These are phyloP conservation scores for Opisthograptis luteolata DNA, from an alignment of 2,888 invertebrate genomes.

Conservation along the genomic window DNA sequence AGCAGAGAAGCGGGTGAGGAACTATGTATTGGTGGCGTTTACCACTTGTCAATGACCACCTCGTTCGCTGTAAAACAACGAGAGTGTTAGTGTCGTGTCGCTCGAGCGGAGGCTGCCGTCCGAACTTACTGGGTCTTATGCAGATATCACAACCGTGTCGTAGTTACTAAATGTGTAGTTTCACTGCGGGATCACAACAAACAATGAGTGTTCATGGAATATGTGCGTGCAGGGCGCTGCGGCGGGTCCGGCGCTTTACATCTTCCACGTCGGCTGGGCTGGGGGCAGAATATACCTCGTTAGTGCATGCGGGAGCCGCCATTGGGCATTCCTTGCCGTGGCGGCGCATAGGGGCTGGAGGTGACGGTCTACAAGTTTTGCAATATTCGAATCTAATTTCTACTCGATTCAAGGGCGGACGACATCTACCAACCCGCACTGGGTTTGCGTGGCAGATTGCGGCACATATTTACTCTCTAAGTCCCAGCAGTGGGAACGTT, in stretches of 20 bases:
- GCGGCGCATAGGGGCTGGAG: slow-evolving; percentile 34
- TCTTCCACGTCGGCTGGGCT: slow-evolving; percentile 79
- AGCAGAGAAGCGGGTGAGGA: slow-evolving; percentile 80
- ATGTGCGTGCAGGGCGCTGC: slow-evolving; percentile 78
- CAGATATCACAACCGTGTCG: slow-evolving; percentile 81
- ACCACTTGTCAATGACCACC: slow-evolving; percentile 89
- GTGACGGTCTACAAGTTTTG: slow-evolving; percentile 45
- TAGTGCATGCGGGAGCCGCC: slow-evolving; percentile 72
- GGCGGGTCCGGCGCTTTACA: slow-evolving; percentile 71
- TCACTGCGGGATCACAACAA: slow-evolving; percentile 84
- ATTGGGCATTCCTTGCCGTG: slow-evolving; percentile 34
- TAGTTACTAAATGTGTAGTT: slow-evolving; percentile 77
- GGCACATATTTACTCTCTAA: no score
- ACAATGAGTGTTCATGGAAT: slow-evolving; percentile 84
- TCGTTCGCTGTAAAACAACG: slow-evolving; percentile 88
- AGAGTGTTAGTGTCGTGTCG: slow-evolving; percentile 70
- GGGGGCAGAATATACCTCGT: slow-evolving; percentile 78
- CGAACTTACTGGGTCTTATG: slow-evolving; percentile 76
- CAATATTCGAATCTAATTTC: slow-evolving; percentile 32
- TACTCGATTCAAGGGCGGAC: no score
- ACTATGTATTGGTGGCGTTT: slow-evolving; percentile 80
- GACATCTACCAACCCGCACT: no score
- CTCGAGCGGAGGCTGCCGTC: slow-evolving; percentile 67
- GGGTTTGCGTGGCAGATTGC: no score
- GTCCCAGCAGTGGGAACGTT: no score